Percentiles rank a stretch among this genome's conserved stretches.
Conservation (phyloP, 2,113 vertebrate genomes). For the Gobiocypris rarus region DNA sequence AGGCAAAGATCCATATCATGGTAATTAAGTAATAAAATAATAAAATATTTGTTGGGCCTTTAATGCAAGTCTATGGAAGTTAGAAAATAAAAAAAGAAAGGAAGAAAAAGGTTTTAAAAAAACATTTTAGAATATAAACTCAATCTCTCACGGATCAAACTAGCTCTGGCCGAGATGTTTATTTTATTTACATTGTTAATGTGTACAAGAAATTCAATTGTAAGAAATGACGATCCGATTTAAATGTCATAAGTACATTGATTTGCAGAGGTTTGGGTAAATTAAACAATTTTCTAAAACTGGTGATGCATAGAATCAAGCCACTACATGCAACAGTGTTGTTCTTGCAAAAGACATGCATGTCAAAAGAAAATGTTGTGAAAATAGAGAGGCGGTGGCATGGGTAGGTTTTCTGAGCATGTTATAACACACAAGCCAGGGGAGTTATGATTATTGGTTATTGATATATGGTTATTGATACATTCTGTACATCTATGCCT, state of each 20-base stretch:
- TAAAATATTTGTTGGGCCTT: background rate
- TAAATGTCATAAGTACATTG: background rate
- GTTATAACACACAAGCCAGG: background rate
- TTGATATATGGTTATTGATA: no score
- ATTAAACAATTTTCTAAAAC: background rate
- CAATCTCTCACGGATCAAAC: no score
- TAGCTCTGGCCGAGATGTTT: no score
- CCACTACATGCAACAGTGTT: background rate
- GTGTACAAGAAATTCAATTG: no score
- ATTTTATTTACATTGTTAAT: no score
- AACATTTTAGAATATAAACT: no score
- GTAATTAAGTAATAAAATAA: slow-evolving; percentile 68
- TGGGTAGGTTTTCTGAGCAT: background rate
- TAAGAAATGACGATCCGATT: no score
- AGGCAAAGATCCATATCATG: slow-evolving; percentile 94
- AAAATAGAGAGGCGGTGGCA: background rate
- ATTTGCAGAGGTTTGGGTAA: background rate
- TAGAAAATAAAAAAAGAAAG: no score
- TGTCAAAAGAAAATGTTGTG: background rate
- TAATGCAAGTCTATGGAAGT: background rate
- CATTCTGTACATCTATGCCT: background rate
- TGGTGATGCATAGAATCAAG: background rate
- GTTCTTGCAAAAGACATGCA: background rate
- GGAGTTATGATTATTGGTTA: no score
- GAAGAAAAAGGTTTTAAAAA: no score